These are phyloP conservation scores for Indri indri DNA, from an alignment of 2,113 vertebrate genomes.

Conservation along the genomic window DNA sequence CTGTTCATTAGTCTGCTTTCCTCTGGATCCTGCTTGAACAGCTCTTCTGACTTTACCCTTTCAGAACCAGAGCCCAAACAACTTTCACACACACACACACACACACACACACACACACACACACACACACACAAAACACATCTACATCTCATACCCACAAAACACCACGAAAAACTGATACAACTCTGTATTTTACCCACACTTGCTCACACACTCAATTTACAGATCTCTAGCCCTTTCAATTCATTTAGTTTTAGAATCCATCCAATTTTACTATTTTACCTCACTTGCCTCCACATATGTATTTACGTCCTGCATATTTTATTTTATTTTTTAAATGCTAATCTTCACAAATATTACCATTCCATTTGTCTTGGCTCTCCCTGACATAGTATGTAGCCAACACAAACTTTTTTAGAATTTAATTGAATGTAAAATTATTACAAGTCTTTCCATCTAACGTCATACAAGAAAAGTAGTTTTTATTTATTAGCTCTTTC, in stretches of 20 bases:
- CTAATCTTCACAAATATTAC: not conserved
- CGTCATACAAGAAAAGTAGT: not conserved
- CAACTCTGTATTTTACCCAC: not conserved
- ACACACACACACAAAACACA: not conserved
- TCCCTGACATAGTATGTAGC: not conserved
- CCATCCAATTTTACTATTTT: not conserved
- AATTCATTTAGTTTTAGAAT: not conserved
- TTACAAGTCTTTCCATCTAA: not conserved
- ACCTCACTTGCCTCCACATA: not conserved
- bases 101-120: not conserved
- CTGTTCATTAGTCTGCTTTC: not conserved
- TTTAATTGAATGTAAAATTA: not conserved
- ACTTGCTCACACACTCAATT: not conserved
- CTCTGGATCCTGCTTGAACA: not conserved
- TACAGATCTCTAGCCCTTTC: not conserved
- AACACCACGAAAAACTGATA: not conserved
- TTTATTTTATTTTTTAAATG: slow-evolving; percentile 19
- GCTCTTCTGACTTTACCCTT: not conserved
- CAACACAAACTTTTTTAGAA: not conserved
- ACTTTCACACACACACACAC: not conserved
- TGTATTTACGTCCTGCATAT: not conserved
- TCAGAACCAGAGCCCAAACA: not conserved
- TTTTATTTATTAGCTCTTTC: not conserved
- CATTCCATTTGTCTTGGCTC: not conserved
- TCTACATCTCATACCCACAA: not conserved